Conservation (phyloP, 2,113 vertebrate species). For the Labrus mixtus region DNA sequence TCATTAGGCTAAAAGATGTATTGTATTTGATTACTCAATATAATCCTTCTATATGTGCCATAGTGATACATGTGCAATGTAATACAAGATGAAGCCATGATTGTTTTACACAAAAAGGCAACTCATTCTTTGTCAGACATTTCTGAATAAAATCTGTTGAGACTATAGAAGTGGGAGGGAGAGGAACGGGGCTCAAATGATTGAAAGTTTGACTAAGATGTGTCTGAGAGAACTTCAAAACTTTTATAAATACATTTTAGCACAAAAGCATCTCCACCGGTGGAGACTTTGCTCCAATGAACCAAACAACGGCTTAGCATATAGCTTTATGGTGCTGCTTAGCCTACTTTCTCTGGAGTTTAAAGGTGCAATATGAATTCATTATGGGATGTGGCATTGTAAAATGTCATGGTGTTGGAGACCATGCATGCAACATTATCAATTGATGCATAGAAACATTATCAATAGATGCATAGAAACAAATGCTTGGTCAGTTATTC, state of each 20-base stretch:
- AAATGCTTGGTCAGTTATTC: not conserved
- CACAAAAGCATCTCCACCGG: not conserved
- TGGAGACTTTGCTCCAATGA: constrained; percentile 30
- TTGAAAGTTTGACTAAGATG: constrained; percentile 13
- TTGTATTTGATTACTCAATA: not conserved
- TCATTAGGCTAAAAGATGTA: not conserved
- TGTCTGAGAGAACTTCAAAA: constrained; percentile 29
- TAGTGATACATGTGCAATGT: too few relatives aligned
- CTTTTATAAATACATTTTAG: constrained; percentile 22
- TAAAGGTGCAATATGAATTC: constrained; percentile 12
- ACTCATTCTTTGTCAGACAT: not conserved
- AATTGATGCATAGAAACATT: not conserved
- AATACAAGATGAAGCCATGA: not conserved
- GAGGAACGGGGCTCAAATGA: too few relatives aligned
- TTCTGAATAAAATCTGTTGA: constrained; percentile 4
- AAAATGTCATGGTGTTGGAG: not conserved
- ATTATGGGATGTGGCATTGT: not conserved
- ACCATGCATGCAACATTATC: not conserved
- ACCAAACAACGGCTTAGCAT: constrained; percentile 9
- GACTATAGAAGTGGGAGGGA: not conserved
- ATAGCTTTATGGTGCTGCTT: constrained; percentile 4
- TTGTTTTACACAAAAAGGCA: not conserved
- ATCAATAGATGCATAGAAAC: not conserved
- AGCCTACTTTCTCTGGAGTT: constrained; percentile 21
- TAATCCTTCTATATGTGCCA: not conserved